These are phyloP conservation scores for Hippopotamus amphibius DNA, from an alignment of 2,113 vertebrate species.

Conservation along the genomic window DNA sequence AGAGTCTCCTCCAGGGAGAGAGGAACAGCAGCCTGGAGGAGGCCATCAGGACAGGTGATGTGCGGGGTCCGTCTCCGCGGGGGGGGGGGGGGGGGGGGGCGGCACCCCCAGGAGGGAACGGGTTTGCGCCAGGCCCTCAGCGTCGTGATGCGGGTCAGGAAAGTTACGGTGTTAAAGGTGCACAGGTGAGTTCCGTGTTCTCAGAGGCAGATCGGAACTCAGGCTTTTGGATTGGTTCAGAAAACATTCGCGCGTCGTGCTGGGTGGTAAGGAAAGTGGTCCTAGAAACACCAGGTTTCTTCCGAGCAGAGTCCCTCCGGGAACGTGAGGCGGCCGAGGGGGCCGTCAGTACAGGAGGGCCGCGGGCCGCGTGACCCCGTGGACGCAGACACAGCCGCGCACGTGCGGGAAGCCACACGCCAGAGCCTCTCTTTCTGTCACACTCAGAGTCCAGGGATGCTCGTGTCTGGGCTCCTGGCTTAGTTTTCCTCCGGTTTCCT, in stretches of 20 bases:
- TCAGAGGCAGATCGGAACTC: not conserved
- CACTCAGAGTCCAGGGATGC: too few species aligned
- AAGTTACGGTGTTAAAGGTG: not conserved
- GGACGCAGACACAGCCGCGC: too few species aligned
- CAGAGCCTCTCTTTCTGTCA: not conserved
- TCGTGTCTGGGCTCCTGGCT: not conserved
- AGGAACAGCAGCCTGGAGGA: constrained; percentile 91
- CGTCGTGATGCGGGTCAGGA: not conserved
- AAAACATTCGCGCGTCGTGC: not conserved
- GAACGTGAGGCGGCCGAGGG: fast-evolving
- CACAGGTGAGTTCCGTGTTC: not conserved
- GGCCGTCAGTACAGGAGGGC: not conserved
- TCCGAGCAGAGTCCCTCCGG: not conserved
- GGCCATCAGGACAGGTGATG: constrained; percentile 92
- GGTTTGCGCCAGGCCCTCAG: not conserved
- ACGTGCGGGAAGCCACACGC: not conserved
- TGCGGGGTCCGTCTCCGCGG: not conserved
- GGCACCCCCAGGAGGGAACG: too few species aligned
- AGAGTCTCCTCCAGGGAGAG: constrained; percentile 90
- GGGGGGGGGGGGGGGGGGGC: not conserved
- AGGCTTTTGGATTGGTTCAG: not conserved
- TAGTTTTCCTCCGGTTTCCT: not conserved
- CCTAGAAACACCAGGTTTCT: not conserved
- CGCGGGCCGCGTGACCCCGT: fast-evolving
- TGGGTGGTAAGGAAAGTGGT: not conserved